Evolutionary conservation across 2,888 invertebrate species (phyloP), one percentile per base, ranked within the genome.

Genomic region (Drosophila suboccidentalis): DNA sequence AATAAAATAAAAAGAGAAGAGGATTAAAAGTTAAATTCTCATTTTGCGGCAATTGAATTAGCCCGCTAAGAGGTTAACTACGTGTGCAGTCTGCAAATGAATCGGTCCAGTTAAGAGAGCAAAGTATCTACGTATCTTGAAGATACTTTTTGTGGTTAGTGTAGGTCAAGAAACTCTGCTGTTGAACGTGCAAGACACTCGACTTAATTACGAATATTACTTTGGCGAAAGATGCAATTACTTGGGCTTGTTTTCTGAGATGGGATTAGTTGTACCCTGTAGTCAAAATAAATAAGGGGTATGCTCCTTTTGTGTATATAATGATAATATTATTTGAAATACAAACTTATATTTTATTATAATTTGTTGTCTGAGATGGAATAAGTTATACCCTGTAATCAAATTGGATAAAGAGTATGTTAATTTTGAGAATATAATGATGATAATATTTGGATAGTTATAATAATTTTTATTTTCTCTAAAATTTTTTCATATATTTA

Each of bases 21-120:
- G 76, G 73, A 68, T 80, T 72, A 87, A 85, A 82, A 84, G 81
- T 89, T 82, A 87, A 90, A 78, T 81, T 87, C 80, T 70, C 70
- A 77, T 83, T 87, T 85, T 79, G 75, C 44, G 80, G 77, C 85
- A 85, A 89, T 85, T 83, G 75, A 87, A 89, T 90, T 89, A 80
- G 78, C 73, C 71, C 70, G 68, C 70, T 79, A 77, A 86, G 77
- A 87, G 80, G 80, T 78, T 85, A 79, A 78, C 67, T 71, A 72
- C 69, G 59, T 75, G 66, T 57, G 61, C 22, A 19, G 55, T 43
- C 59, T 46, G 60, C 59, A 53, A 58, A 49, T 38, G 38, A 43
- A 50, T 41, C 57, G 46, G 4, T 44, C 47, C 38, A 72, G 53
- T 69, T 69, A 26, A 43, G 46, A 51, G 36, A 29, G 15, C 46